Conservation (phyloP, 2,797 vertebrate species). For the Chelidonichthys spinosus region DNA sequence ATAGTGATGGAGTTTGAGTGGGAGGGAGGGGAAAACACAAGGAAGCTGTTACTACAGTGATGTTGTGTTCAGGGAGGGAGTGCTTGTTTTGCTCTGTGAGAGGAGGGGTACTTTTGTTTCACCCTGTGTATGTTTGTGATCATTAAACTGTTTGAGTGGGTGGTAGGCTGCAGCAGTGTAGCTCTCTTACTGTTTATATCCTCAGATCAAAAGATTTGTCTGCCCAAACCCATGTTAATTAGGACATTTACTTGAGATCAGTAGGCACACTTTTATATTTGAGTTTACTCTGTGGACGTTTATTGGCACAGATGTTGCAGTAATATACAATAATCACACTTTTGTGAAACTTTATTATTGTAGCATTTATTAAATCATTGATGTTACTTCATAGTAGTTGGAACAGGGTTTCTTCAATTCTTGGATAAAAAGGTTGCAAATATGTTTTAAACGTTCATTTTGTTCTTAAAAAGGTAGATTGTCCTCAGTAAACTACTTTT, state of each 20-base stretch:
- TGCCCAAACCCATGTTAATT: neutral
- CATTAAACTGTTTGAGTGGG: constrained; percentile 22
- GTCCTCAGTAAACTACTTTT: neutral
- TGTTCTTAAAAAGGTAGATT: neutral
- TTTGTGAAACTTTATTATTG: too few species aligned
- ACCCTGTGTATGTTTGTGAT: neutral
- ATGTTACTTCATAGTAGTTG: neutral
- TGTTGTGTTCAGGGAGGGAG: constrained; percentile 39
- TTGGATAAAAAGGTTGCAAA: neutral
- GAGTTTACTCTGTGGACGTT: neutral
- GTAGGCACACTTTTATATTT: neutral
- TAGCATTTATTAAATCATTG: neutral
- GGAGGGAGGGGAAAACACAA: constrained; percentile 26
- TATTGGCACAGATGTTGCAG: neutral
- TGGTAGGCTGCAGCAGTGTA: constrained; percentile 21
- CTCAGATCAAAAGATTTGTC: neutral
- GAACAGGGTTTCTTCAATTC: neutral
- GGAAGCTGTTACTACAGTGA: constrained; percentile 27
- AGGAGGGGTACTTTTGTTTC: constrained; percentile 20
- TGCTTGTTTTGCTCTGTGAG: constrained; percentile 32
- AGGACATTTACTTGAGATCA: neutral
- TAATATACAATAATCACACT: neutral
- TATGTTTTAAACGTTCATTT: too few species aligned
- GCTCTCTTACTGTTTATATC: constrained; percentile 7
- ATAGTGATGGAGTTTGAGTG: constrained; percentile 18